Percentiles rank a stretch among this genome's conserved stretches.
Evolutionary conservation across 2,888 invertebrate genomes (phyloP).

Genomic region (Aphrophora alni): DNA sequence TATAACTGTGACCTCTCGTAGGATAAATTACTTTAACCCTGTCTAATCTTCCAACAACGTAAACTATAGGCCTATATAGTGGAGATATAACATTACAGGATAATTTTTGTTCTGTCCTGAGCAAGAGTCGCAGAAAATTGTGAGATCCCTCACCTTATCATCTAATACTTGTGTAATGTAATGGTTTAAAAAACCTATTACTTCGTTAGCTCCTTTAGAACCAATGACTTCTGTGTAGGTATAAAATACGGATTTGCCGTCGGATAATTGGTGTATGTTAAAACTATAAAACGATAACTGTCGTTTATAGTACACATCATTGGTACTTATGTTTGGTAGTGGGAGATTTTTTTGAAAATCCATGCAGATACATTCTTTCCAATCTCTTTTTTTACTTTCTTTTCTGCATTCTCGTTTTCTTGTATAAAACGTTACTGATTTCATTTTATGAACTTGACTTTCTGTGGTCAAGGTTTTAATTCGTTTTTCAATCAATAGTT

Average conservation of each 20-base stretch:
- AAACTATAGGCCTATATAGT: not conserved
- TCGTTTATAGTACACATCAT: constrained; percentile 24
- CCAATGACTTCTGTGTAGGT: not conserved
- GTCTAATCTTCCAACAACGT: constrained; percentile 14
- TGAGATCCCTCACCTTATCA: not conserved
- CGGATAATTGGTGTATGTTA: not conserved
- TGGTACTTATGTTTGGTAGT: constrained; percentile 27
- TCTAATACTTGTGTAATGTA: not conserved
- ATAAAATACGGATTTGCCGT: not conserved
- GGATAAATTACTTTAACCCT: constrained; percentile 17
- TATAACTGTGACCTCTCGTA: constrained; percentile 19
- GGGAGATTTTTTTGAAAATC: constrained; percentile 28
- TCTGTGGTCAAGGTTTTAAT: constrained; percentile 22
- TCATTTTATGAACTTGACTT: constrained; percentile 6
- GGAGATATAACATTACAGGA: constrained; percentile 9
- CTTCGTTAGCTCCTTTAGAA: not conserved
- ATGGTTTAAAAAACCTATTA: constrained; percentile 11
- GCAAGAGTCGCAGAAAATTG: constrained; percentile 28
- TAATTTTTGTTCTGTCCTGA: constrained; percentile 30
- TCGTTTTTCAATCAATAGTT: constrained; percentile 2
- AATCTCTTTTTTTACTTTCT: not conserved
- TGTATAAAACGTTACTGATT: constrained; percentile 14
- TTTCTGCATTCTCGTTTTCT: constrained; percentile 15
- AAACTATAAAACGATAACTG: constrained; percentile 21
- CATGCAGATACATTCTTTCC: not conserved